Evolutionary conservation across 2,888 invertebrate species (phyloP), one percentile per base, ranked within the genome.

Genomic region (Odontocolon sp.): DNA sequence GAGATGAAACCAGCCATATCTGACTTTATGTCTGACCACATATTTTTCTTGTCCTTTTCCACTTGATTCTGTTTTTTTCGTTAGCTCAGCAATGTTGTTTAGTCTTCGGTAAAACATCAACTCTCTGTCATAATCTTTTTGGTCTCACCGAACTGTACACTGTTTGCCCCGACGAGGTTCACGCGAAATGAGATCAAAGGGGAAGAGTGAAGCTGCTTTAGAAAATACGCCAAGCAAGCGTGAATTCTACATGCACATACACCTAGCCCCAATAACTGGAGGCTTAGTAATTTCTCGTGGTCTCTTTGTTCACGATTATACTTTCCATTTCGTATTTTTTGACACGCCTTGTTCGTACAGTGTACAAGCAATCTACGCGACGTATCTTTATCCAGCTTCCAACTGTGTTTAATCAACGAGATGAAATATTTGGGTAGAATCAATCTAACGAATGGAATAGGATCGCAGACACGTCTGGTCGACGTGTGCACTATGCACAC

Each of bases 281-380:
- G 63, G 69, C 75, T 72, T 54, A 73, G 82, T 83, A 79, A 84
- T 72, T 85, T 81, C 71, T 69, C 57, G 52, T 52, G 66, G 79
- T 78, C 64, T 81, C 81, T 79, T 84, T 81, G 81, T 85, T 71
- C 79, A 33, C 66, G 69, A 78, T 81, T 83, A 77, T 82, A 83
- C 80, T 79, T 78, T 80, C 71, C 82, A 70, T 85, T 81, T 80
- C 71, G 40, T 61, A 69, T 75, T 78, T 74, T 77, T 52, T 47
- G 8, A 21, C 36, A 11, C 59, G 6, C 21, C 16, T 4, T 1
- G 4, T 40, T 16, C 6, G n/a, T 28, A 23, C 70, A 21, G 23
- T 8, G 21, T 26, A 42, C 11, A 40, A 63, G 18, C 36, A 31
- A 31, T 45, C 9, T 45, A 14, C 8, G 50, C 42, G n/a, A 40